Evolutionary conservation across 2,113 vertebrate species (phyloP).

Genomic region (Prunella fulvescens): DNA sequence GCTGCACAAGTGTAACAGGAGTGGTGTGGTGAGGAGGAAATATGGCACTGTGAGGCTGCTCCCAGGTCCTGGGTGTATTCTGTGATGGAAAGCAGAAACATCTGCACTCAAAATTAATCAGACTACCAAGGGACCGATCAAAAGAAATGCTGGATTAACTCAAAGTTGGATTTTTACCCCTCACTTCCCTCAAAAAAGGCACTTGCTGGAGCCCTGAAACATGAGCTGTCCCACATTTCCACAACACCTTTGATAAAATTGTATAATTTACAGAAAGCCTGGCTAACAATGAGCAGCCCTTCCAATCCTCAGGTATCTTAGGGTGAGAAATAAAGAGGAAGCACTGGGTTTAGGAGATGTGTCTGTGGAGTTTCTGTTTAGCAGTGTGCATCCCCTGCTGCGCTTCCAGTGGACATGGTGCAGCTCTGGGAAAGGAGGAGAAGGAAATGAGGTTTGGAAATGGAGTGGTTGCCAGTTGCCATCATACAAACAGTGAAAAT

Average conservation of each 20-base stretch:
- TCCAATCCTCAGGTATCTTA: not conserved
- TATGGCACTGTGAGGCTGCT: not conserved
- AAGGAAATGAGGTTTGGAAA: not conserved
- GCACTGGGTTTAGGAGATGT: not conserved
- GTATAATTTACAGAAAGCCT: not conserved
- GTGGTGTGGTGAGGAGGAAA: not conserved
- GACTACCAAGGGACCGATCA: not conserved
- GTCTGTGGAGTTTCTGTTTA: not conserved
- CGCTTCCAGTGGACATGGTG: not conserved
- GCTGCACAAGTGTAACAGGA: not conserved
- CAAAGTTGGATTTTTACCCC: not conserved
- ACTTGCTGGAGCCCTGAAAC: not conserved
- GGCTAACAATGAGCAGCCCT: not conserved
- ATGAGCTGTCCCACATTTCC: not conserved
- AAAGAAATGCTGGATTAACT: not conserved
- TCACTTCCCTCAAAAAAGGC: not conserved
- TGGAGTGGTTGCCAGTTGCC: not conserved
- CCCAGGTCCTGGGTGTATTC: not conserved
- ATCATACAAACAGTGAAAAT: not conserved
- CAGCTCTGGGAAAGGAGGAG: not conserved
- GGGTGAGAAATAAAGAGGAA: not conserved
- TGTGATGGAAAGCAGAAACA: not conserved
- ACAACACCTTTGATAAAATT: not conserved
- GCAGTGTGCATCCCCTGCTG: not conserved
- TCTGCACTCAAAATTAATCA: constrained; percentile 34